These are phyloP conservation scores for Caracal caracal DNA, from an alignment of 2,113 vertebrate genomes.

Conservation along the genomic window DNA sequence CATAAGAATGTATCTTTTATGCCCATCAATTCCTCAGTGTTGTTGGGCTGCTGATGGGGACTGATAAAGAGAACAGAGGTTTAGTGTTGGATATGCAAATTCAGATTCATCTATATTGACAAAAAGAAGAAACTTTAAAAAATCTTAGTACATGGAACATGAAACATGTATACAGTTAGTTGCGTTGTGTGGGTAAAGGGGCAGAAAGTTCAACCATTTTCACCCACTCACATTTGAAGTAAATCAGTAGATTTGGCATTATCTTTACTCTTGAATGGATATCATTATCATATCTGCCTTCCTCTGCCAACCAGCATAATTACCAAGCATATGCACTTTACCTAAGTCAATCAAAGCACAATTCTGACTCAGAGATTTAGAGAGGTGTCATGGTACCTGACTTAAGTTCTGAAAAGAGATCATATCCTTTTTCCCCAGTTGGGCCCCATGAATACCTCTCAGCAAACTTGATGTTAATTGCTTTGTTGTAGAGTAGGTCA, in stretches of 20 bases:
- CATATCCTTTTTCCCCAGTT: background rate
- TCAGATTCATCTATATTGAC: background rate
- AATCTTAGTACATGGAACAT: background rate
- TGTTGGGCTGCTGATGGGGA: too few relatives aligned
- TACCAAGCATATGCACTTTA: background rate
- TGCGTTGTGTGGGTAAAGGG: background rate
- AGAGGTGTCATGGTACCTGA: background rate
- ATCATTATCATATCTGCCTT: background rate
- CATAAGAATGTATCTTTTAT: background rate
- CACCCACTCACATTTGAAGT: background rate
- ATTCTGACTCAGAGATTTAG: background rate
- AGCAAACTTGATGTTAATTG: constrained; percentile 53
- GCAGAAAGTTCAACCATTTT: background rate
- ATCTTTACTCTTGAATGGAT: background rate
- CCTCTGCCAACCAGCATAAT: background rate
- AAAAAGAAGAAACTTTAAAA: background rate
- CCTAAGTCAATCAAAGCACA: background rate
- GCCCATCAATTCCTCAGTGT: too few relatives aligned
- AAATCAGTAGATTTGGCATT: background rate
- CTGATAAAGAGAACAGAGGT: too few relatives aligned
- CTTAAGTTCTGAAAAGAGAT: constrained; percentile 43
- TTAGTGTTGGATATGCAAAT: background rate
- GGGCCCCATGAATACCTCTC: background rate
- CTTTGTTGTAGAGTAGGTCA: constrained; percentile 52
- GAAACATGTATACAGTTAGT: background rate